These are phyloP conservation scores for Marronus borbonicus DNA, from an alignment of 2,888 invertebrate species.

Conservation along the genomic window DNA sequence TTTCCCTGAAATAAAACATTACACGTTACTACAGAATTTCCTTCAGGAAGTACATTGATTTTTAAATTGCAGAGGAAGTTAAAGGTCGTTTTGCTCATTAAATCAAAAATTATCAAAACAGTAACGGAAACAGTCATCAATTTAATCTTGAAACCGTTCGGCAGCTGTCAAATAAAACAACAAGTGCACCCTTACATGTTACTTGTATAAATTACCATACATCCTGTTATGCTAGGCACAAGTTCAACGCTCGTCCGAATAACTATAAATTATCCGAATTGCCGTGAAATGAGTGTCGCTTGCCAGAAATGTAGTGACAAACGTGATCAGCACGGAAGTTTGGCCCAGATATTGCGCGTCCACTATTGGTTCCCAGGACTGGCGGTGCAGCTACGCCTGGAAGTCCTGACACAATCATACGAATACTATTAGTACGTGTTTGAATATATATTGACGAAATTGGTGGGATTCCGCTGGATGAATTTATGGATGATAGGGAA, in stretches of 20 bases:
- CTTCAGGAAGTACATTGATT: no score
- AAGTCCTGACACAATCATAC: constrained; percentile 10
- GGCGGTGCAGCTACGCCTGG: constrained; percentile 33
- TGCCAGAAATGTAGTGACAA: constrained; percentile 65
- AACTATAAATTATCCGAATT: constrained; percentile 60
- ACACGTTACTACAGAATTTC: no score
- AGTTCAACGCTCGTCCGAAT: constrained; percentile 30
- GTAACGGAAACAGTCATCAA: no score
- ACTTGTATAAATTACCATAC: no score
- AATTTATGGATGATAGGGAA: constrained; percentile 28
- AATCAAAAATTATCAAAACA: no score
- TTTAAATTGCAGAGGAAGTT: no score
- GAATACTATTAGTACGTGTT: constrained; percentile 23
- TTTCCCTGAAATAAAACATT: no score
- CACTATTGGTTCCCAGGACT: constrained; percentile 61
- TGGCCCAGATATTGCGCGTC: constrained; percentile 65
- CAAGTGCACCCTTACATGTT: no score
- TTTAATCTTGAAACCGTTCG: no score
- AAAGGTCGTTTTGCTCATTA: no score
- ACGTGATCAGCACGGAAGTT: constrained; percentile 64
- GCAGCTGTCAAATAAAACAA: no score
- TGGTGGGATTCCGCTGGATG: constrained; percentile 19
- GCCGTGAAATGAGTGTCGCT: constrained; percentile 63
- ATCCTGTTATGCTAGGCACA: no score
- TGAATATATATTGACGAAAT: constrained; percentile 28